These are phyloP conservation scores for Allygus modestus DNA, from an alignment of 2,888 invertebrate genomes.

Conservation along the genomic window DNA sequence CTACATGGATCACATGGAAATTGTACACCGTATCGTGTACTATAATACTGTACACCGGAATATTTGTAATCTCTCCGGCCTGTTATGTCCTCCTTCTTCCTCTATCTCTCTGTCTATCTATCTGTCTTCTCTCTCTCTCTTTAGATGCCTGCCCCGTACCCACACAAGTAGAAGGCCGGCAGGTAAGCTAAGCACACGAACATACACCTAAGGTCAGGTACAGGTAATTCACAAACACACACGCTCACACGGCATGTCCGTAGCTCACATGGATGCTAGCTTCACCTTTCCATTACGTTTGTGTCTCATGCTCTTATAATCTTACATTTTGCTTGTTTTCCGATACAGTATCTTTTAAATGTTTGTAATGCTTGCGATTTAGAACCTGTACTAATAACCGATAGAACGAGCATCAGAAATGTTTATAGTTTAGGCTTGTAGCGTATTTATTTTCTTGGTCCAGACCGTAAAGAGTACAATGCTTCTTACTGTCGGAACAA, in stretches of 20 bases:
- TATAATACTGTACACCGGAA: background rate
- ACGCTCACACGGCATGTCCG: slow-evolving; percentile 58
- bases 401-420: slow-evolving; percentile 18
- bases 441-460: background rate
- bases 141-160: slow-evolving; percentile 71
- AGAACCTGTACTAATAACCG: slow-evolving; percentile 15
- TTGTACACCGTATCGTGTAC: slow-evolving; percentile 5
- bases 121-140: slow-evolving; percentile 71
- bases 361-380: slow-evolving; percentile 52
- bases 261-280: slow-evolving; percentile 36
- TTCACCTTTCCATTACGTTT: slow-evolving; percentile 40
- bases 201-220: slow-evolving; percentile 44
- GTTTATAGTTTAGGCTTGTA: slow-evolving; percentile 35
- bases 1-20: slow-evolving; percentile 32
- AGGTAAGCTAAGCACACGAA: slow-evolving; percentile 71
- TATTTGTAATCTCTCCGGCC: slow-evolving; percentile 51
- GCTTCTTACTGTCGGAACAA: background rate
- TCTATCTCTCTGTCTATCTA: slow-evolving; percentile 72
- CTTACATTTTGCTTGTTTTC: slow-evolving; percentile 56
- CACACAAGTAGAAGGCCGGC: slow-evolving; percentile 71
- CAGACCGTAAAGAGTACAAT: background rate
- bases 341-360: slow-evolving; percentile 50
- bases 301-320: slow-evolving; percentile 41
- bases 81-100: slow-evolving; percentile 67
- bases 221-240: slow-evolving; percentile 56